Conservation (phyloP, 2,113 vertebrate species). For the Marmota flaviventris region DNA sequence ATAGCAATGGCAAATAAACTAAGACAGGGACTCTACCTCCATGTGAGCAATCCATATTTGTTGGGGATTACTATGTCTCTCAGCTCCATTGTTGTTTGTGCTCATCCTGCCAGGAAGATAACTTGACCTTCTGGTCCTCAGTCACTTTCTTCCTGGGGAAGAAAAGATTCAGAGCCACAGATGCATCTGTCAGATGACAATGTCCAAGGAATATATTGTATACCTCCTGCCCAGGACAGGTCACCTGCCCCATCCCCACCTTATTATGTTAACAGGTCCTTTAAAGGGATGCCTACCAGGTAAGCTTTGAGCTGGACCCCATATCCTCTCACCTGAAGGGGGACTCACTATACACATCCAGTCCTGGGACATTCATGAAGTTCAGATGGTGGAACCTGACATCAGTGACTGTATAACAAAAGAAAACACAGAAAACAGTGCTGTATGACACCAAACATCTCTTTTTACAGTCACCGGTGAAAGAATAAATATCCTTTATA, state of each 20-base stretch:
- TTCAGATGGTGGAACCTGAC: accelerated
- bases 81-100: too few relatives aligned
- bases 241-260: not conserved
- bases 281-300: not conserved
- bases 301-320: not conserved
- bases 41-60: too few relatives aligned
- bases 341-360: not conserved
- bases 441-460: accelerated
- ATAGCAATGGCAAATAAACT: too few relatives aligned
- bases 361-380: not conserved
- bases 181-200: not conserved
- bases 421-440: not conserved
- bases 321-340: not conserved
- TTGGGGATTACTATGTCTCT: too few relatives aligned
- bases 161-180: too few relatives aligned
- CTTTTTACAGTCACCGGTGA: too few relatives aligned
- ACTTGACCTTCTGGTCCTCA: too few relatives aligned
- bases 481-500: too few relatives aligned
- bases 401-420: not conserved
- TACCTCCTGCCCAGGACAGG: accelerated
- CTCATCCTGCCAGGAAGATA: too few relatives aligned
- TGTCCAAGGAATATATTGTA: not conserved
- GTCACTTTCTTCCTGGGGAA: too few relatives aligned
- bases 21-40: too few relatives aligned
- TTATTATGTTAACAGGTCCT: too few relatives aligned